Evolutionary conservation across 2,113 vertebrate genomes (phyloP).

Genomic region (Serilophus lunatus): DNA sequence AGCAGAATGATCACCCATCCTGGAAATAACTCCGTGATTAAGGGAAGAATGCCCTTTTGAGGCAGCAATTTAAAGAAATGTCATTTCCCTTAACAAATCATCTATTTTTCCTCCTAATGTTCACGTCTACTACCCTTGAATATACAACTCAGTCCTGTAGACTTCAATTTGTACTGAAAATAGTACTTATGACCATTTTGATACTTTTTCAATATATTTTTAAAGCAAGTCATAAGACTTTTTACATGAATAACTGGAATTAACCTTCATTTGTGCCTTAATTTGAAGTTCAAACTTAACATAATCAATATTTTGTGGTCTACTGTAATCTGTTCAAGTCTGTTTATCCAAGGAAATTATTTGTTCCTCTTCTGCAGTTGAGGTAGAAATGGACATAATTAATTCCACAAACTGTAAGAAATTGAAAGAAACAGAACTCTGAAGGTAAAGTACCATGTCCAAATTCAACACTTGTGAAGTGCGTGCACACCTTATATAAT

Average conservation of each 20-base stretch:
- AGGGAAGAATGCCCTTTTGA: not conserved
- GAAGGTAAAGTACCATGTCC: not conserved
- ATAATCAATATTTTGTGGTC: slow-evolving; percentile 58
- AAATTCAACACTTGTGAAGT: not conserved
- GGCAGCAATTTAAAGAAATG: not conserved
- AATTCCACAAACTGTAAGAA: not conserved
- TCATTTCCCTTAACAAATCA: not conserved
- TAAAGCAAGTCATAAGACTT: not conserved
- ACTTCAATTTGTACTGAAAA: slow-evolving; percentile 12
- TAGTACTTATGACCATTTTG: not conserved
- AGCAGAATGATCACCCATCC: not conserved
- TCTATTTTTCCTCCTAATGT: not conserved
- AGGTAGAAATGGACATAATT: slow-evolving; percentile 7
- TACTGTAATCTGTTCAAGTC: slow-evolving; percentile 26
- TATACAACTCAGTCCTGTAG: not conserved
- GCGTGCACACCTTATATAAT: not conserved
- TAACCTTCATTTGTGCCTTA: slow-evolving; percentile 60
- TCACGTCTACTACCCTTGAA: not conserved
- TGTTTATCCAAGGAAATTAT: slow-evolving; percentile 40
- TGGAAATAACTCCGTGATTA: not conserved
- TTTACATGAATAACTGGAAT: slow-evolving; percentile 13
- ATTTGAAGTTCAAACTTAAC: slow-evolving; percentile 62
- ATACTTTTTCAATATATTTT: slow-evolving; percentile 20
- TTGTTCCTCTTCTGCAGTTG: slow-evolving; percentile 1
- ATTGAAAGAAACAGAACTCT: not conserved